Conservation (phyloP, 2,797 vertebrate species). For the Momotus momota region DNA sequence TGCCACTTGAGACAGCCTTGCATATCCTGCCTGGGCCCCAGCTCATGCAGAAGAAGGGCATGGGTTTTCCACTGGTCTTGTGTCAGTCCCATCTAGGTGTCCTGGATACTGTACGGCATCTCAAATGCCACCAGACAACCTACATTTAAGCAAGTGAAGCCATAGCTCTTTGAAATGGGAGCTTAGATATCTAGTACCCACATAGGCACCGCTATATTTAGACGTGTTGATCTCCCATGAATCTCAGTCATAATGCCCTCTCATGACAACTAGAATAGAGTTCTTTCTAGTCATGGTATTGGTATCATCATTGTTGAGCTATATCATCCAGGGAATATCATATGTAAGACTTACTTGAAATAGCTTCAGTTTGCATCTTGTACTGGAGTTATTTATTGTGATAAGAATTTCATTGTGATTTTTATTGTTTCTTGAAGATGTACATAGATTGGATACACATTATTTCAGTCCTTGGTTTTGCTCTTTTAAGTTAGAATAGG, state of each 20-base stretch:
- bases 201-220: not conserved
- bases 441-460: fast-evolving
- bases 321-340: not conserved
- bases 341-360: fast-evolving
- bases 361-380: not conserved
- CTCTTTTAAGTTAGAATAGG: not conserved
- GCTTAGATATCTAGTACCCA: not conserved
- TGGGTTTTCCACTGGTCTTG: not conserved
- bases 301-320: not conserved
- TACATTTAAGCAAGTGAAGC: not conserved
- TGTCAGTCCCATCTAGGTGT: not conserved
- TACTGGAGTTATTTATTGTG: fast-evolving
- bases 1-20: not conserved
- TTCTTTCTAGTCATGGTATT: not conserved
- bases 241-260: not conserved
- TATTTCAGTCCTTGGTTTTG: not conserved
- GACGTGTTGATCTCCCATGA: not conserved
- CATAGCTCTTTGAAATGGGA: not conserved
- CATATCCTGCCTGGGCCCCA: not conserved
- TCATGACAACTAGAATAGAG: not conserved
- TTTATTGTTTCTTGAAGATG: not conserved
- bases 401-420: not conserved
- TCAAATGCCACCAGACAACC: not conserved
- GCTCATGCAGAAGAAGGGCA: not conserved
- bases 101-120: not conserved